Base-by-base conservation (phyloP, 2,888 invertebrate species). In the Stenotaenia linearis region DNA sequence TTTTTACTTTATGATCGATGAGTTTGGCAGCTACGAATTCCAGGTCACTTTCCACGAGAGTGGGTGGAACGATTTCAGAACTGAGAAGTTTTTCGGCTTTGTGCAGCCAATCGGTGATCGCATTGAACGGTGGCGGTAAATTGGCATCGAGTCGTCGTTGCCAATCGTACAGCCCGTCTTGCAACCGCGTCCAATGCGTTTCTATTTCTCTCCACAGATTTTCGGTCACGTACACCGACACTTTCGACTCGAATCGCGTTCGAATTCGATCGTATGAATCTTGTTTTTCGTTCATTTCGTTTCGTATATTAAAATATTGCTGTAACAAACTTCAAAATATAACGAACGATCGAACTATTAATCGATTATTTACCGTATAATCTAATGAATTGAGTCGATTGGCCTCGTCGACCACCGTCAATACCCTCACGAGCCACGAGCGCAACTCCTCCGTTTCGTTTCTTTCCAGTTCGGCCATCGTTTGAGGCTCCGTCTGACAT, bases 101-200 rank as follows among this genome's bases (percentile, higher is more conserved):
- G 81, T 93, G 92, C 78, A 98, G 87, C 96, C 97, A 97, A 86
- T 94, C 93, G 78, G 95, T 97, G 18, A 96, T 90, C 82, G 91
- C 89, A 80, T 93, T 93, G 83, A 97, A 91, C 84, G 94, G 93
- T 56, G 94, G 95, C 9, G 96, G 95, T 78, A 97, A 88, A 81
- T 90, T 90, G 0, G 93, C 91, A 86, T 98, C 97, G 83, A 97
- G 87, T 78, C 93, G 89, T 93, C 95, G 94, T 83, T 95, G 90
- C 97, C 97, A 97, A 84, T 91, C 90, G 83, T 92, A 89, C 88
- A 95, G 90, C 87, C 94, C 89, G 79, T 87, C 85, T 84, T 94
- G 92, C 78, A 96, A 89, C 84, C 92, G 91, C 82, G 90, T 90
- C 96, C 97, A 97, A 35, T 94, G 88, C 37, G 89, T 88, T 83